Evolutionary conservation across 2,113 vertebrate species (phyloP), one percentile per base, ranked within the genome.

Genomic region (Lathamus discolor): DNA sequence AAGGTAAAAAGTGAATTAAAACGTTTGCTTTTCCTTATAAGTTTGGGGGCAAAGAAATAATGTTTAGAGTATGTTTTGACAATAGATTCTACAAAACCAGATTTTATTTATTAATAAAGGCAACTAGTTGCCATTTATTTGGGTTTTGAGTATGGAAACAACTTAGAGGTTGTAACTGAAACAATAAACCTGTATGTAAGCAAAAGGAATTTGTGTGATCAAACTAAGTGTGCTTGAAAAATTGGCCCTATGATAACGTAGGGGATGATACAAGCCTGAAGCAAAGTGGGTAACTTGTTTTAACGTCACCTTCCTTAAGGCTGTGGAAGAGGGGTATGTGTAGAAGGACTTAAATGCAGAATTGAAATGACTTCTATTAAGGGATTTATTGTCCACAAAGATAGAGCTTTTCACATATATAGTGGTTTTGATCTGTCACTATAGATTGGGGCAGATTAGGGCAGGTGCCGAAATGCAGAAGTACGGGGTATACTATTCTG

Each of bases 1-100:
- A 99, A 99, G 99, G 99, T 99, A 98, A 96, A 87, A 51, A 93
- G 41, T 90, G 74, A 92, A 41, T 23, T 79, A 80, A 69, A 75
- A 75, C 9, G 3, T 72, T 79, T 76, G 18, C 9, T 39, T 28
- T 41, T 83, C n/a, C 55, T 67, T 81, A 1, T 51, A 52, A 41
- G 10, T 49, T 20, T 52, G 6, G 16, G 5, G 19, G 19, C 0
- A 14, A n/a, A 70, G 66, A 19, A 17, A 7, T 1, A 3, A 10
- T 44, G 4, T 77, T 61, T 31, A 3, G 17, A 62, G 19, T 63
- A 25, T 20, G 12, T 63, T 96, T 85, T 46, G 24, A 57, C 7
- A 66, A 11, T 13, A 69, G 17, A 1, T 74, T 86, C 17, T 61
- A 41, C 13, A 75, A 82, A 68, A 49, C 7, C 3, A 67, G 16